Evolutionary conservation across 1,140 invertebrate species (phyloP), one percentile per base, ranked within the genome.

Genomic region (Lordiphosa collinella): DNA sequence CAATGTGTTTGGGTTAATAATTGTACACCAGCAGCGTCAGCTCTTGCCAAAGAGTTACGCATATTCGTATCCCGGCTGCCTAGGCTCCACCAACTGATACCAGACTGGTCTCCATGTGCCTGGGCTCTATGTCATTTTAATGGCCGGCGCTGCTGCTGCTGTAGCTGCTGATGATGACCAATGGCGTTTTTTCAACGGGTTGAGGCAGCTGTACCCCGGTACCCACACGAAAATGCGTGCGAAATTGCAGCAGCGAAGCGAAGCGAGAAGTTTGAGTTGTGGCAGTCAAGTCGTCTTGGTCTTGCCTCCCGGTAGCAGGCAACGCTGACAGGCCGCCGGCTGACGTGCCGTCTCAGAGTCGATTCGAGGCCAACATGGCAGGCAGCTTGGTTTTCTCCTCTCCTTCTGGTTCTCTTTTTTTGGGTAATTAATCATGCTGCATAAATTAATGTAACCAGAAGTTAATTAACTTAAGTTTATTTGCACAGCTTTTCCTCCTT

Each of bases 381-480:
- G 57, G 43, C 67, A 63, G 51, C 47, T 74, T 31, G 54, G 25
- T 29, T 46, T 47, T 50, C 25, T 43, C n/a, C 25, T 43, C 3
- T 43, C 12, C n/a, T 43, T 10, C 9, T 9, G 2, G 22, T 10
- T 12, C 10, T 25, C 11, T 10, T 63, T 75, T 64, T 54, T 52
- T 48, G 49, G 67, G 71, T 62, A 73, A 84, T 84, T 84, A 84
- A 84, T 84, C 78, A 84, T 78, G 51, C 40, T 65, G 78, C 72
- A 84, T 84, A 84, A 69, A 84, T 84, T 69, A 84, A 78, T 84
- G 72, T 69, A 65, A 67, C 78, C 72, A 78, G 79, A 49, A 73
- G 78, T 78, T 84, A 84, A 84, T 84, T 84, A 84, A 84, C 79
- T 72, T 58, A 69, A 65, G 72, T 85, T 84, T 84, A 84, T 84